Evolutionary conservation across 2,888 invertebrate species (phyloP).

Genomic region (Calameuta idolon): DNA sequence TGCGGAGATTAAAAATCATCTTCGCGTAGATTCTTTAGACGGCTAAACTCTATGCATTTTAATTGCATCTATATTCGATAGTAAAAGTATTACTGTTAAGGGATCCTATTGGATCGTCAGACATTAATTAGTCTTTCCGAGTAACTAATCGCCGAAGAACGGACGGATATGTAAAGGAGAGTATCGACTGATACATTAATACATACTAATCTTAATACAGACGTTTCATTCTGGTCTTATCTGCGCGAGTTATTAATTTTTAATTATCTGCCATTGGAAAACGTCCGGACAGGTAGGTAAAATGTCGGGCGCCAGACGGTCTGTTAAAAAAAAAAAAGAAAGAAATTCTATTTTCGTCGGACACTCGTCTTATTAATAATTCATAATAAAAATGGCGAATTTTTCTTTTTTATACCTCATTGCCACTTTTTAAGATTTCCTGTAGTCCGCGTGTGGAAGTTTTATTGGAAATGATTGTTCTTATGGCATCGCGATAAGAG

Average conservation of each 20-base stretch:
- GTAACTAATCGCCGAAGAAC: constrained; percentile 9
- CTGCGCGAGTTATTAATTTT: constrained; percentile 25
- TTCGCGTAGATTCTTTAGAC: neutral
- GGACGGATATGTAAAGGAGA: constrained; percentile 11
- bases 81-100: neutral
- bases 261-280: constrained; percentile 16
- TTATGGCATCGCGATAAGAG: neutral
- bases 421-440: neutral
- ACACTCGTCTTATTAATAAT: neutral
- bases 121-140: constrained; percentile 18
- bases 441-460: neutral
- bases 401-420: neutral
- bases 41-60: neutral
- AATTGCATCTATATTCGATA: neutral
- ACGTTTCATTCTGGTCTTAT: constrained; percentile 10
- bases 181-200: constrained; percentile 13
- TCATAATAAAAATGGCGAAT: neutral
- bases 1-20: too few species aligned
- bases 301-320: constrained; percentile 7
- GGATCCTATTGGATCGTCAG: neutral
- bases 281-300: constrained; percentile 3
- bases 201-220: constrained; percentile 21
- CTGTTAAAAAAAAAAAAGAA: neutral
- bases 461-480: neutral
- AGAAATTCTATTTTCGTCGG: neutral